Conservation (phyloP, 1,140 invertebrate genomes). For the Euwallacea similis region DNA sequence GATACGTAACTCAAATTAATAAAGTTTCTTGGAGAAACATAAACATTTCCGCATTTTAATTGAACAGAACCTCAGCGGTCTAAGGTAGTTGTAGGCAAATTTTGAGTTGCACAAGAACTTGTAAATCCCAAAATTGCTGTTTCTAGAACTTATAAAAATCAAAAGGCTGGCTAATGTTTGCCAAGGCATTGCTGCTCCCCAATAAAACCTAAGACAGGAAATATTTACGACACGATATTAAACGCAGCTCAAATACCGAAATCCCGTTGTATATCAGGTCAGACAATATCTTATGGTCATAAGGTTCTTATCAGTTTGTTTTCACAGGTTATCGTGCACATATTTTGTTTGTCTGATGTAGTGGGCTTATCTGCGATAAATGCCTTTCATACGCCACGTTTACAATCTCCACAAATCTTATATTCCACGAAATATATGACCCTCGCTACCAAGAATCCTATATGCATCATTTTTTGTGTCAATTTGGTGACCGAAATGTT, state of each 20-base stretch:
- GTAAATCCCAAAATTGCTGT: no score
- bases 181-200: constrained; percentile 12
- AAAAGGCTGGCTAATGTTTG: constrained; percentile 28
- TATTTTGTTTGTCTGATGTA: constrained; percentile 39
- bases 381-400: constrained; percentile 22
- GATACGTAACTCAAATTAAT: no score
- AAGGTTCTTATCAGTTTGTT: constrained; percentile 39
- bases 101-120: no score
- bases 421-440: constrained; percentile 29
- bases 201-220: constrained; percentile 36
- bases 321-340: constrained; percentile 40
- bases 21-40: no score
- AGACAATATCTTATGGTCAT: constrained; percentile 41
- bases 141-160: constrained; percentile 17
- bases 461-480: no score
- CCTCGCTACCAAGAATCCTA: background rate
- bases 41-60: no score
- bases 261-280: constrained; percentile 41
- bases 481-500: no score
- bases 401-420: constrained; percentile 29
- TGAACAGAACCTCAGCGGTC: no score
- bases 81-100: no score
- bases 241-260: constrained; percentile 34
- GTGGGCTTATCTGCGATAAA: constrained; percentile 35
- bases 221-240: constrained; percentile 36